phyloP scores from a whole-genome alignment of 1,140 invertebrate genomes.

The Lethrus apterus region DNA sequence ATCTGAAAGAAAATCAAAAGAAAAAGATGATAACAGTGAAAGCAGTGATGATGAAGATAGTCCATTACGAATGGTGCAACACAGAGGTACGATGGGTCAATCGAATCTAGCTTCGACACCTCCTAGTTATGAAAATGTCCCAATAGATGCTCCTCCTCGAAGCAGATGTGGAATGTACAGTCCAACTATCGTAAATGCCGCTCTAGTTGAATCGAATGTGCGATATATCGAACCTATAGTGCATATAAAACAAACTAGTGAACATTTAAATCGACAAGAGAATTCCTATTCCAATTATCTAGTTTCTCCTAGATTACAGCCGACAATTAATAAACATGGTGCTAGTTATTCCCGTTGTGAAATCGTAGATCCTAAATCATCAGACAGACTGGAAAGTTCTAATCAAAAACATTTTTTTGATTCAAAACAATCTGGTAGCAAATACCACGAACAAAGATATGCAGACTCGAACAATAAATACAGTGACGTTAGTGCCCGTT shows the following conservation, averaged over 20 bases:
- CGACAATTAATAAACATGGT: conserved; percentile 6
- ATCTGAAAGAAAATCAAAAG: conserved; percentile 14
- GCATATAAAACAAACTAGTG: conserved; percentile 25
- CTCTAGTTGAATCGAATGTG: conserved; percentile 22
- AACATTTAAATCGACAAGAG: conserved; percentile 9
- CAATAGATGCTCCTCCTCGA: conserved; percentile 43
- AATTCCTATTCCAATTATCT: background rate
- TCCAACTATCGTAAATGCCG: conserved; percentile 25
- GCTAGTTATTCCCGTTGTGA: background rate
- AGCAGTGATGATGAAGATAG: conserved; percentile 51
- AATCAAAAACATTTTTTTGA: conserved; percentile 2
- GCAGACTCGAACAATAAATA: conserved; percentile 19
- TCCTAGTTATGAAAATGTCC: conserved; percentile 49
- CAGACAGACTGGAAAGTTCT: conserved; percentile 1
- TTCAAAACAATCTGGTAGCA: conserved; percentile 1
- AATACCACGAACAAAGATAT: conserved; percentile 16
- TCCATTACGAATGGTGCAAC: conserved; percentile 44
- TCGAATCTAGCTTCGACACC: conserved; percentile 42
- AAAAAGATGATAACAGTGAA: conserved; percentile 38
- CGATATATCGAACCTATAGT: conserved; percentile 35
- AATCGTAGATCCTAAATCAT: background rate
- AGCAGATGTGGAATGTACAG: conserved; percentile 40
- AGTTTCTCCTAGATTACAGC: conserved; percentile 13
- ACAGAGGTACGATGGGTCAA: conserved; percentile 48
- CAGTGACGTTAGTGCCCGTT: conserved; percentile 25